A percentile compares a stretch with the other conserved stretches of the same genome.
phyloP scores from a whole-genome alignment of 2,888 invertebrate species.

The Amiota minor region DNA sequence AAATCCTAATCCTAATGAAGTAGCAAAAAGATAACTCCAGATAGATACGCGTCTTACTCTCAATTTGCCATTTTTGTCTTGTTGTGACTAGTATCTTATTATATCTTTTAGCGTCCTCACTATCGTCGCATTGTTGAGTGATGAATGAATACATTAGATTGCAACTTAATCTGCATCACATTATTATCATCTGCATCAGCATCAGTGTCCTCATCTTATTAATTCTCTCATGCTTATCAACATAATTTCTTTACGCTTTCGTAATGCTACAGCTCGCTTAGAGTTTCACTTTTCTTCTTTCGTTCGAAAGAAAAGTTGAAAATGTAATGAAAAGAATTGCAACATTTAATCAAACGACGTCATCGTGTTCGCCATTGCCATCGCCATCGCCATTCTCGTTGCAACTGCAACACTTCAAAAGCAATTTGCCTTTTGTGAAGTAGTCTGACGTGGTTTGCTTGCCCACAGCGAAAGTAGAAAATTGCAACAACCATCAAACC shows the following conservation, averaged over 20 bases:
- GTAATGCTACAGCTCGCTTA: conserved; percentile 3
- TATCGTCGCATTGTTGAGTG: not conserved
- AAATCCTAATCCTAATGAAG: too few species aligned
- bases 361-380: conserved; percentile 18
- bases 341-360: conserved; percentile 57
- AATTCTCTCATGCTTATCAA: too few species aligned
- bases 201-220: not conserved
- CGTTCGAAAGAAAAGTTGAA: not conserved
- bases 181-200: not conserved
- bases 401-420: conserved; percentile 10
- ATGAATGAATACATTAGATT: not conserved
- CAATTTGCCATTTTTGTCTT: too few species aligned
- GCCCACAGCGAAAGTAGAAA: not conserved
- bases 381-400: not conserved
- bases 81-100: too few species aligned
- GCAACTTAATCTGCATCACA: conserved; percentile 31
- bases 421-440: conserved; percentile 19
- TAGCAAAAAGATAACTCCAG: too few species aligned
- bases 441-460: conserved; percentile 5
- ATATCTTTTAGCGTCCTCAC: not conserved
- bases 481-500: not conserved
- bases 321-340: conserved; percentile 3
- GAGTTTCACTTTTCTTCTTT: not conserved
- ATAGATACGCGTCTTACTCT: too few species aligned
- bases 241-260: not conserved